Evolutionary conservation across 2,113 vertebrate species (phyloP).

Genomic region (Rhizomys pruinosus): DNA sequence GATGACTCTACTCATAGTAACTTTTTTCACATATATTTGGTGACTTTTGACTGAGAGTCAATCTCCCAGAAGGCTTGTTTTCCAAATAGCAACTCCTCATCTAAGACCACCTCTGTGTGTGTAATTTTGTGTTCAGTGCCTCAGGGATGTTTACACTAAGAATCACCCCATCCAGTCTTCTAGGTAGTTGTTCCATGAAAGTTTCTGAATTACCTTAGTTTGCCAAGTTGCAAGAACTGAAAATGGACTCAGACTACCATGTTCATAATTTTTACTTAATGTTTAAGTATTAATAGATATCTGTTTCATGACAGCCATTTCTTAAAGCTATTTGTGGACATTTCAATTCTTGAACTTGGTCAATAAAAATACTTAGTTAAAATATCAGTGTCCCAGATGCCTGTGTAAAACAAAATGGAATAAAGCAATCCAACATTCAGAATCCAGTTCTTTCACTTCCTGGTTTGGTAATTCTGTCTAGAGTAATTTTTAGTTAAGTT

Average conservation of each 20-base stretch:
- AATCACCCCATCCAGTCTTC: conserved; percentile 8
- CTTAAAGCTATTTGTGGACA: conserved; percentile 36
- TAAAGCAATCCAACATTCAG: not conserved
- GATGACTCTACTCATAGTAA: not conserved
- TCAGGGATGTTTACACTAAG: conserved; percentile 20
- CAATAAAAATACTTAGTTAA: conserved; percentile 33
- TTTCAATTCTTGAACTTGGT: conserved; percentile 18
- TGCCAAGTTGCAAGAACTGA: conserved; percentile 11
- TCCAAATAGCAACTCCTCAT: not conserved
- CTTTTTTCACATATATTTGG: not conserved
- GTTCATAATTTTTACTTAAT: not conserved
- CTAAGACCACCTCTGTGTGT: not conserved
- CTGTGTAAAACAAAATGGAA: not conserved
- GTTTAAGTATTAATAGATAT: conserved; percentile 7
- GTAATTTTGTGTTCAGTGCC: conserved; percentile 5
- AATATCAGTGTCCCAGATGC: not conserved
- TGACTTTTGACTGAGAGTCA: conserved; percentile 1
- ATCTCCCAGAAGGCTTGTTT: conserved; percentile 4
- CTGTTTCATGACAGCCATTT: conserved; percentile 18
- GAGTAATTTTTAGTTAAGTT: not conserved
- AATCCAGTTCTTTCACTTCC: not conserved
- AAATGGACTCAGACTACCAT: conserved; percentile 20
- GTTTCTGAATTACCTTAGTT: conserved; percentile 36
- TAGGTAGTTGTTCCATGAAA: not conserved
- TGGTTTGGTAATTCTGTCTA: not conserved